A percentile compares a stretch with the other conserved stretches of the same genome.
Conservation (phyloP, 2,113 vertebrate species). For the Sardina pilchardus region DNA sequence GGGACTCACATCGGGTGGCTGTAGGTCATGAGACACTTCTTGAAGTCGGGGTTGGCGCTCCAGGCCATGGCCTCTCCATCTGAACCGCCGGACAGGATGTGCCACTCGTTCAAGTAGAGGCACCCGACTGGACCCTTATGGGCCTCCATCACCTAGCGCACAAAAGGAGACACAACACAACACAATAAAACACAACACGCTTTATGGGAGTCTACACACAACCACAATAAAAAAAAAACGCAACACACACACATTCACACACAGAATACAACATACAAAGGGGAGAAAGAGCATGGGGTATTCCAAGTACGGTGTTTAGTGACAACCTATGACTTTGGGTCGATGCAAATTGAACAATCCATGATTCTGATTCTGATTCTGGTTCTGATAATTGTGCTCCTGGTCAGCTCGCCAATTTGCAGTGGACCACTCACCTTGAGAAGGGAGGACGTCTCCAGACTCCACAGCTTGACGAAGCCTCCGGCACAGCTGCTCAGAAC, state of each 20-base stretch:
- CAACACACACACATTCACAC: too few species aligned
- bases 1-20: slow-evolving; percentile 80
- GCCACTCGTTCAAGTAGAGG: slow-evolving; percentile 80
- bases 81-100: slow-evolving; percentile 79
- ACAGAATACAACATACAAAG: too few species aligned
- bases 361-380: too few species aligned
- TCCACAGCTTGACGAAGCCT: slow-evolving; percentile 85
- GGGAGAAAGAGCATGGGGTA: too few species aligned
- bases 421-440: slow-evolving; percentile 72
- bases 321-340: neutral
- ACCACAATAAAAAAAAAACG: too few species aligned
- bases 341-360: too few species aligned
- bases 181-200: too few species aligned
- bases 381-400: neutral
- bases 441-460: slow-evolving; percentile 59
- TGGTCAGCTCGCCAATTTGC: neutral
- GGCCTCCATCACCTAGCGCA: slow-evolving; percentile 71
- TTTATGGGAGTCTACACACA: too few species aligned
- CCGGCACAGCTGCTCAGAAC: slow-evolving; percentile 79
- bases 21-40: slow-evolving; percentile 76
- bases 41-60: slow-evolving; percentile 75
- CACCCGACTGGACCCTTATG: slow-evolving; percentile 80
- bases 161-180: neutral
- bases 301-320: too few species aligned
- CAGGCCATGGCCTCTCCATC: slow-evolving; percentile 80